Evolutionary conservation across 2,797 vertebrate genomes (phyloP).

Genomic region (Poecilia gillii): DNA sequence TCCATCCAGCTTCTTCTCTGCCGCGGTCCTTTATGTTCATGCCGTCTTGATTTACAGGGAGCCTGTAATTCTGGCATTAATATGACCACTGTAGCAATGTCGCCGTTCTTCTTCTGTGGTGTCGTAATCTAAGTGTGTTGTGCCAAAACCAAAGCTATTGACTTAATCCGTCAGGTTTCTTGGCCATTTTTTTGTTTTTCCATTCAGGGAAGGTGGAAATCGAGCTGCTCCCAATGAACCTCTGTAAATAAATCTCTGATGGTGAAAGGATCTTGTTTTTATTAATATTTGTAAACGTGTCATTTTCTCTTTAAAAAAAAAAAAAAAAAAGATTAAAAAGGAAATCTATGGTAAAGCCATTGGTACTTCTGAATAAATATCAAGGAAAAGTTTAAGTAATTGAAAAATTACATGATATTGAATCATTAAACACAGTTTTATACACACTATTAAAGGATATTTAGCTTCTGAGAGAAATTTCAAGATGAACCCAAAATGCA

Average conservation of each 20-base stretch:
- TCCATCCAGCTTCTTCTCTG: neutral
- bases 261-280: slow-evolving; percentile 2
- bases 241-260: slow-evolving; percentile 33
- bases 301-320: no score
- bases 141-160: neutral
- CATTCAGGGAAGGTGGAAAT: slow-evolving; percentile 20
- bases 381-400: neutral
- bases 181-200: slow-evolving; percentile 3
- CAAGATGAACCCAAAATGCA: no score
- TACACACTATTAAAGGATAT: neutral
- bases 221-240: slow-evolving; percentile 7
- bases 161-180: neutral
- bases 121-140: neutral
- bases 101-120: neutral
- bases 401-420: neutral
- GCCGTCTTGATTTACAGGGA: neutral
- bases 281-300: slow-evolving; percentile 9
- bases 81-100: neutral
- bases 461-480: no score
- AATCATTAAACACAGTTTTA: neutral
- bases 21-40: neutral
- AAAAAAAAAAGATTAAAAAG: neutral
- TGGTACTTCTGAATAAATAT: neutral
- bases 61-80: neutral
- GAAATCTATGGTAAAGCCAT: neutral